Conservation (phyloP, 1,140 invertebrate genomes). For the Anoplolepis gracilipes region DNA sequence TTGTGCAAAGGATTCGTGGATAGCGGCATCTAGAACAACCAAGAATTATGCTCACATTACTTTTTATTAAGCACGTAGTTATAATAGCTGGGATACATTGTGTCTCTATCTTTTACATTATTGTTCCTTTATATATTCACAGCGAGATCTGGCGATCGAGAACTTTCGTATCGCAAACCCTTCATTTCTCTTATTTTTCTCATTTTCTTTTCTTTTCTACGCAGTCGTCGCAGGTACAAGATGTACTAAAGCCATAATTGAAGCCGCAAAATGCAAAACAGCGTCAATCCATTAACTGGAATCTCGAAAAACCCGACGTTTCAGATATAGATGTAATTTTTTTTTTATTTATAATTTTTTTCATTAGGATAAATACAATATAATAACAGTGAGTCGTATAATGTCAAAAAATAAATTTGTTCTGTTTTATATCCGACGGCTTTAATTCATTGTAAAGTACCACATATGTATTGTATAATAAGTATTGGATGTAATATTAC, state of each 20-base stretch:
- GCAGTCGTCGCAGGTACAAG: slow-evolving; percentile 10
- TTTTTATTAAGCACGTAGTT: slow-evolving; percentile 78
- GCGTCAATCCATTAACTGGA: background rate
- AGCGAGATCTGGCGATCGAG: slow-evolving; percentile 62
- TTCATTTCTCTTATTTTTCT: slow-evolving; percentile 7
- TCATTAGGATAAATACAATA: background rate
- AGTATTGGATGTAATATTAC: background rate
- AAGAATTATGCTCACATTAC: slow-evolving; percentile 82
- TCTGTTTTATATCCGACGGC: slow-evolving; percentile 27
- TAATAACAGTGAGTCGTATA: background rate
- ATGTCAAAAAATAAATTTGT: slow-evolving; percentile 1
- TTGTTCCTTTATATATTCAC: slow-evolving; percentile 55
- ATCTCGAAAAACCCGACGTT: background rate
- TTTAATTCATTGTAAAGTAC: slow-evolving; percentile 39
- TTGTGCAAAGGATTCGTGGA: slow-evolving; percentile 83
- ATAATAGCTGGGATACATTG: slow-evolving; percentile 61
- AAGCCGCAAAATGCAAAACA: slow-evolving; percentile 29
- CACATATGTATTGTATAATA: background rate
- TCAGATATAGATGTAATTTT: background rate
- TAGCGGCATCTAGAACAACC: slow-evolving; percentile 85
- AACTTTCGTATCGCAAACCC: slow-evolving; percentile 40
- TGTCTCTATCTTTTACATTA: slow-evolving; percentile 70
- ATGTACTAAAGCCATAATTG: background rate
- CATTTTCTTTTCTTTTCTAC: slow-evolving; percentile 28
- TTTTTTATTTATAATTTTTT: background rate